Evolutionary conservation across 2,113 vertebrate species (phyloP), one percentile per base, ranked within the genome.

Genomic region (Dromiciops gliroides): DNA sequence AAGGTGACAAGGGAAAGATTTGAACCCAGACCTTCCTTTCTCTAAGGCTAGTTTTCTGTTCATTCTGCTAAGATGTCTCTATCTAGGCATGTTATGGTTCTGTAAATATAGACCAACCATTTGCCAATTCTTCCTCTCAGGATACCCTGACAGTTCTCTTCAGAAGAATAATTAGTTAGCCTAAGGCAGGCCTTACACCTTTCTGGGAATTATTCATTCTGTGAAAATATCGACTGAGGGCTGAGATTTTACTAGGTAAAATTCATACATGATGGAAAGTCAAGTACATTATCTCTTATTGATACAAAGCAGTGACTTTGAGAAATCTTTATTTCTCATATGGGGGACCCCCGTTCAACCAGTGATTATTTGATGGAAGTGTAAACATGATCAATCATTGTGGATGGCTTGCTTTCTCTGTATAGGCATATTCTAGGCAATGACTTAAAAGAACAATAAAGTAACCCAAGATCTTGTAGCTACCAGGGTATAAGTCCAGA

Each of bases 151-250:
- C 89, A 90, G 11, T 89, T 56, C 37, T 60, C 3, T 92, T 91
- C 2, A 47, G 50, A 90, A 96, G 48, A 90, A 53, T 51, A 67
- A 92, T 96, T 67, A 50, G 6, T 48, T 91, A 95, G 11, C 28
- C 28, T 44, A n/a, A 50, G 37, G 93, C 5, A 92, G 44, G 91
- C 51, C 91, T 26, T 22, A 11, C 23, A 53, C 26, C 25, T 93
- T 75, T 8, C 91, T 93, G 25, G 51, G 94, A 95, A 96, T 12
- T 47, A 53, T 22, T 49, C 47, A 48, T 75, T 75, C 50, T 56
- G 23, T 51, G 67, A 51, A 89, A n/a, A 3, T 10, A n/a, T 89
- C 67, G n/a, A 44, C 2, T 75, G 31, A 75, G 37, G 9, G 14
- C 37, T 75, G 16, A n/a, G 67, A 16, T 75, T 75, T 44, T 75